phyloP scores from a whole-genome alignment of 2,797 vertebrate species.

The Enteromius unitaeniatus region DNA sequence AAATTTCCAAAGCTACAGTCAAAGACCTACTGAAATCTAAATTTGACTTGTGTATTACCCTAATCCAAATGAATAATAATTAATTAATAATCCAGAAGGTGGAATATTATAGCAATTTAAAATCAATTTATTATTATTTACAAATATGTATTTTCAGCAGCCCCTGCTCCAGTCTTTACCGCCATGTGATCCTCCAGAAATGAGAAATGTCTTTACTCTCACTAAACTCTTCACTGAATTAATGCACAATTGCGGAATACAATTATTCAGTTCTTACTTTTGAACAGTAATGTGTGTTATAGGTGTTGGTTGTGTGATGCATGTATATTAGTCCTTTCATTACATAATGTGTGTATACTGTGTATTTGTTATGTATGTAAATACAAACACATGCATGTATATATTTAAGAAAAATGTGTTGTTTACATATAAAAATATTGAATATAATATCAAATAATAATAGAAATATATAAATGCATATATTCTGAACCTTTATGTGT shows the following conservation, averaged over 20 bases:
- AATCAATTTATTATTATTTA: not conserved
- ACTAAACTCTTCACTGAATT: too few relatives aligned
- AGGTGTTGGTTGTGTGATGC: not conserved
- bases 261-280: not conserved
- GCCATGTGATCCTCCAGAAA: not conserved
- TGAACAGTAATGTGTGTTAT: not conserved
- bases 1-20: not conserved
- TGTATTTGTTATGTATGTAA: too few relatives aligned
- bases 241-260: too few relatives aligned
- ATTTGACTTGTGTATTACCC: not conserved
- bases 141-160: not conserved
- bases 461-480: too few relatives aligned
- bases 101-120: not conserved
- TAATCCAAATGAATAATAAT: too few relatives aligned
- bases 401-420: too few relatives aligned
- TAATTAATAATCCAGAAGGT: not conserved
- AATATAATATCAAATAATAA: too few relatives aligned
- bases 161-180: not conserved
- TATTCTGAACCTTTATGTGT: too few relatives aligned
- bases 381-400: too few relatives aligned
- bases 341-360: too few relatives aligned
- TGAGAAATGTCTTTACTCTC: not conserved
- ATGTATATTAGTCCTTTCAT: not conserved
- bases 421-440: too few relatives aligned
- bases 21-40: conserved; percentile 1